Base-by-base conservation (phyloP, 2,113 vertebrate species). In the Cryptomyrus ogoouensis region DNA sequence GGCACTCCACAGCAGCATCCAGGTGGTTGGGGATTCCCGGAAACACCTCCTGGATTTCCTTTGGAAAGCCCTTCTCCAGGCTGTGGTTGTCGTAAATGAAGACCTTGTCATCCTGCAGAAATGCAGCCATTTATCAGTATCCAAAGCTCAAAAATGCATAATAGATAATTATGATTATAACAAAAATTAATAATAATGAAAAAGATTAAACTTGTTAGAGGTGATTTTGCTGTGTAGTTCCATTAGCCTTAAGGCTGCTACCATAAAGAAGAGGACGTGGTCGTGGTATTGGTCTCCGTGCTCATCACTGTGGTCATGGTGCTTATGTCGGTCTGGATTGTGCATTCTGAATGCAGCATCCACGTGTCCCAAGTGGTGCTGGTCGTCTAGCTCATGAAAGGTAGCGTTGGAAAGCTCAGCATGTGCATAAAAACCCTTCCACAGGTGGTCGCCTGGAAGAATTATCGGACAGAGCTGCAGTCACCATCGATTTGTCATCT, bases 1-100 rank as follows among this genome's bases (percentile, higher is more conserved):
- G 97, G 84, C 97, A 98, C 93, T 98, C 97, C 87, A 97, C 95
- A 24, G 97, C 97, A 0, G 97, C 96, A 15, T 97, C 97, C 90
- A 97, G 85, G 6, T 97, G 92, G 42, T 58, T 86, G 0, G 97
- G 96, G 83, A 97, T 89, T 44, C 95, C 97, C 7, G 95, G 95
- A 93, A 98, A 98, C 19, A 95, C 95, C 0, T 96, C 93, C 27
- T 0, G 27, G n/a, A 87, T 87, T 5, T 39, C 70, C 89, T 94
- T 95, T 3, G 97, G 97, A 90, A 96, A 97, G 8, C 93, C 95
- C 0, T 88, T 83, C 56, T 96, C 93, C 87, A 97, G 93, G 17
- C 58, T 92, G 9, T 95, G 94, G 53, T 95, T 92, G 1, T 92
- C 92, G 88, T 96, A 97, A 5, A 94, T 93, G 92, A 96, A 97